These are phyloP conservation scores for Phataginus tetradactyla DNA, from an alignment of 2,797 vertebrate species.

Conservation along the genomic window DNA sequence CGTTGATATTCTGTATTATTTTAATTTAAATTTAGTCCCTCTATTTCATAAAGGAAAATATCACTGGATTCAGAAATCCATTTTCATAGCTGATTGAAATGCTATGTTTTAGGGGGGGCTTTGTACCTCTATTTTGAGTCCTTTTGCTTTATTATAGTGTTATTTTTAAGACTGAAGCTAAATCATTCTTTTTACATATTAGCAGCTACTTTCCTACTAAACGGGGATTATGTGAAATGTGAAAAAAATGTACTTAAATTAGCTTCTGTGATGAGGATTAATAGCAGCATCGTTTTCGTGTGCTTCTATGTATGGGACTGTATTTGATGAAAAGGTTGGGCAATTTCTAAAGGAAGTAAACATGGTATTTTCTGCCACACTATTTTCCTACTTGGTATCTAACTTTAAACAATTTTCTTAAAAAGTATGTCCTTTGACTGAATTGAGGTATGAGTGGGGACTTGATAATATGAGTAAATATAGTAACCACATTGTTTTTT, in stretches of 20 bases:
- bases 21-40: background rate
- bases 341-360: background rate
- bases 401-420: conserved; percentile 2
- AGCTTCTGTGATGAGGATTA: background rate
- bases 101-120: background rate
- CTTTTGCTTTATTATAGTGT: background rate
- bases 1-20: background rate
- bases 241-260: background rate
- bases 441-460: too few species aligned
- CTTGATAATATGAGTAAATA: too few species aligned
- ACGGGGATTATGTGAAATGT: background rate
- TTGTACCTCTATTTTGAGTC: conserved; percentile 14
- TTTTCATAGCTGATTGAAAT: conserved; percentile 12
- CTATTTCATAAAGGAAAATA: background rate
- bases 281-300: background rate
- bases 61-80: background rate
- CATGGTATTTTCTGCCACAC: background rate
- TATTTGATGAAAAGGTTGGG: background rate
- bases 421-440: background rate
- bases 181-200: background rate
- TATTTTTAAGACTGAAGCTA: conserved; percentile 12
- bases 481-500: too few species aligned
- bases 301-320: background rate
- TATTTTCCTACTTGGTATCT: background rate
- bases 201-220: background rate